These are phyloP conservation scores for Noctua janthina DNA, from an alignment of 2,888 invertebrate species.

Conservation along the genomic window DNA sequence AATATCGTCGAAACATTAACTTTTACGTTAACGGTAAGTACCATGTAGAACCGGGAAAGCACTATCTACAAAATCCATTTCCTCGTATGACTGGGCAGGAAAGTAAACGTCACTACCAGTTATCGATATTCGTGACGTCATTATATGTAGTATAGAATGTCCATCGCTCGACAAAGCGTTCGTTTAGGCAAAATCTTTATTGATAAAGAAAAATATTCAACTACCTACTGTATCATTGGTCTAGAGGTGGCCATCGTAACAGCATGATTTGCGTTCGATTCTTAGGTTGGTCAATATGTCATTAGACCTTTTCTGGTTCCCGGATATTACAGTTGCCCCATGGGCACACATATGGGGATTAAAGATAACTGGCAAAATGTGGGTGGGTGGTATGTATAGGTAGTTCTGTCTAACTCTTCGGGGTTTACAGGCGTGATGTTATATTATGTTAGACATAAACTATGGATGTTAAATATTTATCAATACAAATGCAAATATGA, in stretches of 20 bases:
- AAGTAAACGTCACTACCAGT: slow-evolving; percentile 25
- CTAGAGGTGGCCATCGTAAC: not conserved
- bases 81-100: slow-evolving; percentile 30
- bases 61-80: slow-evolving; percentile 60
- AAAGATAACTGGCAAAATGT: not conserved
- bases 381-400: not conserved
- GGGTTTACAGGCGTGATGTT: not conserved
- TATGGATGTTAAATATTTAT: not conserved
- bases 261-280: not conserved
- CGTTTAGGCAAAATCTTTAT: not conserved
- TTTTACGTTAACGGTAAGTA: slow-evolving; percentile 66
- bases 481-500: slow-evolving; percentile 26
- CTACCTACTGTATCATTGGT: not conserved
- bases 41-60: slow-evolving; percentile 55
- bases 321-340: not conserved
- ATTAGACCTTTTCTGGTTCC: not conserved
- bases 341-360: not conserved
- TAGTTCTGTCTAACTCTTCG: not conserved
- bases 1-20: slow-evolving; percentile 69
- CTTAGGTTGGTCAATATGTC: not conserved
- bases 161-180: not conserved
- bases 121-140: slow-evolving; percentile 15
- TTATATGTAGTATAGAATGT: not conserved
- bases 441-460: not conserved
- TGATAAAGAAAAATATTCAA: not conserved